Base-by-base conservation (phyloP, 2,113 vertebrate genomes). In the Mixornis gularis region DNA sequence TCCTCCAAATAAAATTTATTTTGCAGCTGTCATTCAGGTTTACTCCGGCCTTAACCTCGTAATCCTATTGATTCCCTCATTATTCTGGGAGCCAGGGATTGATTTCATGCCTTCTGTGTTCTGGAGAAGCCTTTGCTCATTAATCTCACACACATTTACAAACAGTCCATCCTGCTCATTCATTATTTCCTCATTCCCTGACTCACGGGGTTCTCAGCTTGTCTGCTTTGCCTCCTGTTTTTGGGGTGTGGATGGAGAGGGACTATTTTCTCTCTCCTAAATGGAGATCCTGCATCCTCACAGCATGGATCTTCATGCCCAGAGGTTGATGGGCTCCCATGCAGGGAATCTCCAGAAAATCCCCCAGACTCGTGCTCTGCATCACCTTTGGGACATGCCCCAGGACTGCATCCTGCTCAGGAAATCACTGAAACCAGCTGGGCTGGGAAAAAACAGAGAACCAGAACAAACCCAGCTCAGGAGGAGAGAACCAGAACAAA, bases 1-100 rank as follows among this genome's bases (percentile, higher is more conserved):
- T 97, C 96, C 97, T 95, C 94, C 96, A 95, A 96, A 96, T 97
- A 95, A 97, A 97, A 97, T 97, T 97, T 97, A 97, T 96, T 97
- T 97, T 96, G 95, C 96, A 97, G 96, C 97, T 97, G 97, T 97
- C 97, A 96, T 95, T 97, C 95, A 83, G 93, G 96, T 93, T 97
- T 97, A 96, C 97, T 96, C 96, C 59, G 6, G 96, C 95, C 97
- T 97, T 97, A 97, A 97, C 97, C 97, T 96, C 87, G 26, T 97
- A 97, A 97, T 97, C 96, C 96, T 95, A 97, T 94, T 95, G 96
- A 97, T 96, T 97, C 97, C 97, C 95, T 98, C 96, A 95, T 96
- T 97, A 97, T 95, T 96, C 85, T 88, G 13, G 4, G 79, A 64
- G 65, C 13, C 8, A 1, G 13, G 93, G 94, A 94, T 95, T 91